Percentiles rank a stretch among this genome's conserved stretches.
Evolutionary conservation across 2,888 invertebrate genomes (phyloP).

Genomic region (Parnassius glacialis): DNA sequence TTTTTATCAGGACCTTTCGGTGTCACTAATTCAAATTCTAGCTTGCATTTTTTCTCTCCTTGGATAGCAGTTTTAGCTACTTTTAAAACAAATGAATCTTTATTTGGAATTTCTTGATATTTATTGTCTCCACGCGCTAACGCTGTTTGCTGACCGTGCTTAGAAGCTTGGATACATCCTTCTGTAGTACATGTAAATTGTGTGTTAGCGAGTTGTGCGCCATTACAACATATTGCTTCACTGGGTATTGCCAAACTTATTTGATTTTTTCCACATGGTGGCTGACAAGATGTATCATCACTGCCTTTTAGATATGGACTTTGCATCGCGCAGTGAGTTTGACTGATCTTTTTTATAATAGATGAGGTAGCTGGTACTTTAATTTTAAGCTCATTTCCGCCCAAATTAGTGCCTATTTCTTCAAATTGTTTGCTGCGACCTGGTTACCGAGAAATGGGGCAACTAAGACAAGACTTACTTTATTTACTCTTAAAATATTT

Average conservation of each 20-base stretch:
- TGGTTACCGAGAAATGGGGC: conserved; percentile 66
- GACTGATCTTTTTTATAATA: conserved; percentile 72
- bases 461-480: conserved; percentile 7
- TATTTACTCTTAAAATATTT: background rate
- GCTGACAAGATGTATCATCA: conserved; percentile 49
- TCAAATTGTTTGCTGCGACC: conserved; percentile 72
- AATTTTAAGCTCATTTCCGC: conserved; percentile 72
- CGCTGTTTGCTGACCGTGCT: conserved; percentile 55
- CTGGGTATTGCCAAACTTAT: conserved; percentile 63
- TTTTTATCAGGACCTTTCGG: conserved; percentile 82
- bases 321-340: conserved; percentile 68
- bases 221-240: conserved; percentile 60
- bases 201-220: conserved; percentile 56
- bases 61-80: conserved; percentile 85
- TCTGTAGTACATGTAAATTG: conserved; percentile 73
- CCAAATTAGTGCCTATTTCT: conserved; percentile 69
- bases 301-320: conserved; percentile 53
- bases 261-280: conserved; percentile 71
- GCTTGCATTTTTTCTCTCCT: conserved; percentile 82
- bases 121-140: conserved; percentile 57
- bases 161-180: conserved; percentile 58
- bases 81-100: conserved; percentile 82
- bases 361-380: conserved; percentile 66
- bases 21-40: conserved; percentile 84
- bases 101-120: conserved; percentile 68